These are phyloP conservation scores for Camponotus floridanus DNA, from an alignment of 1,140 invertebrate genomes.

Conservation along the genomic window DNA sequence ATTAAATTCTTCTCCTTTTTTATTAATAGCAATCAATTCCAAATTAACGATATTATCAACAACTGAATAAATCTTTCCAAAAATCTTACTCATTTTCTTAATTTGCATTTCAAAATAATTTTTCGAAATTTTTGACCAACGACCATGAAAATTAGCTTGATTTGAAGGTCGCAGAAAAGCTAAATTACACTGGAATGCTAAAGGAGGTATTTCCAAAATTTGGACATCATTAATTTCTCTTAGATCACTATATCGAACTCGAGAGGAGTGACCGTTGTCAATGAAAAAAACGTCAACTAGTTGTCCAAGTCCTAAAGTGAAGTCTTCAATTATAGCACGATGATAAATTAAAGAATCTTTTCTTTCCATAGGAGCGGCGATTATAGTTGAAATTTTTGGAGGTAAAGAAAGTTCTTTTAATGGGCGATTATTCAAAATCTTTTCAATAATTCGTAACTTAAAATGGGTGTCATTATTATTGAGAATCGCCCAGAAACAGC, in stretches of 20 bases:
- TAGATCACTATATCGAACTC: conserved; percentile 78
- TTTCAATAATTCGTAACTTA: conserved; percentile 75
- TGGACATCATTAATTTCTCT: conserved; percentile 56
- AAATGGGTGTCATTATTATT: conserved; percentile 80
- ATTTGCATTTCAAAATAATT: conserved; percentile 85
- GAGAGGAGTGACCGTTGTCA: conserved; percentile 91
- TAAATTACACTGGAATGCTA: conserved; percentile 91
- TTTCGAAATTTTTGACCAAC: conserved; percentile 88
- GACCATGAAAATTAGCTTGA: conserved; percentile 85
- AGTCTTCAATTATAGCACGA: conserved; percentile 80
- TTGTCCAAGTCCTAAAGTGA: conserved; percentile 47
- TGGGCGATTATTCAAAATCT: neutral
- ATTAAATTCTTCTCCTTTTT: conserved; percentile 75
- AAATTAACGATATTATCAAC: conserved; percentile 90
- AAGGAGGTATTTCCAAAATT: conserved; percentile 83
- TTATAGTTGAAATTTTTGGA: conserved; percentile 73
- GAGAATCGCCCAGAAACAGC: conserved; percentile 88
- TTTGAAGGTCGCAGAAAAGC: conserved; percentile 89
- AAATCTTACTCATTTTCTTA: conserved; percentile 51
- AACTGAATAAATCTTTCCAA: conserved; percentile 91
- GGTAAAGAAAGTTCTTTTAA: neutral
- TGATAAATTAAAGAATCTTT: conserved; percentile 76
- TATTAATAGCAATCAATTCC: conserved; percentile 86
- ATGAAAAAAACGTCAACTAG: conserved; percentile 89
- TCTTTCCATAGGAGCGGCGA: conserved; percentile 80